These are phyloP conservation scores for Thymelicus sylvestris DNA, from an alignment of 2,888 invertebrate genomes.

Conservation along the genomic window DNA sequence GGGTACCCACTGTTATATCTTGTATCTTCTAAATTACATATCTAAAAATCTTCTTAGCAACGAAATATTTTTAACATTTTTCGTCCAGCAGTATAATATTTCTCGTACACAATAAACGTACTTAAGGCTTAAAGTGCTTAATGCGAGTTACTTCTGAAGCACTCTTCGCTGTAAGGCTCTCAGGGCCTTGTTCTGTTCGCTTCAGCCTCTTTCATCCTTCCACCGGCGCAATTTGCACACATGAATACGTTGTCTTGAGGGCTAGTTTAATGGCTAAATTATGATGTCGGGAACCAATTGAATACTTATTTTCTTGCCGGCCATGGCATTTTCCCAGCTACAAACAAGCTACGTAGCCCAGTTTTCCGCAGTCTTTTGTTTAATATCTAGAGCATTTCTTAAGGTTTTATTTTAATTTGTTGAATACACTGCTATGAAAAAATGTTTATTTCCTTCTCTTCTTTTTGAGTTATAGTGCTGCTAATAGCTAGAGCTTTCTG, in stretches of 20 bases:
- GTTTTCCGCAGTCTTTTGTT: too few species aligned
- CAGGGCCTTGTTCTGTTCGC: conserved; percentile 20
- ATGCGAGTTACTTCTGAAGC: conserved; percentile 28
- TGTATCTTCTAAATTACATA: neutral
- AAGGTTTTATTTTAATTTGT: too few species aligned
- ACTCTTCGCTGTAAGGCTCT: conserved; percentile 27
- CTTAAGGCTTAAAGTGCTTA: conserved; percentile 18
- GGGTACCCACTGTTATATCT: neutral
- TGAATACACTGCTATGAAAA: too few species aligned
- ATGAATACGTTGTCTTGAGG: conserved; percentile 13
- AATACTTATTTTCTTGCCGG: too few species aligned
- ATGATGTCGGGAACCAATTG: neutral
- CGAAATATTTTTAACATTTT: neutral
- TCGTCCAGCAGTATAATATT: conserved; percentile 2
- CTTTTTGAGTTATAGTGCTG: too few species aligned
- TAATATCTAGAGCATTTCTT: too few species aligned
- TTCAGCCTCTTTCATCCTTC: conserved; percentile 14
- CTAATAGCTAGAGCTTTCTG: too few species aligned
- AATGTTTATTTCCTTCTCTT: too few species aligned
- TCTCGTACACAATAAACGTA: conserved; percentile 18
- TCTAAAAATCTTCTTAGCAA: neutral
- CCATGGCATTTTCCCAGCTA: too few species aligned
- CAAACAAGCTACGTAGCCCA: too few species aligned
- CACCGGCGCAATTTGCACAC: conserved; percentile 8
- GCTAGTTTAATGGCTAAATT: conserved; percentile 8